These are phyloP conservation scores for Ophthalmolycus amberensis DNA, from an alignment of 2,113 vertebrate genomes.

Conservation along the genomic window DNA sequence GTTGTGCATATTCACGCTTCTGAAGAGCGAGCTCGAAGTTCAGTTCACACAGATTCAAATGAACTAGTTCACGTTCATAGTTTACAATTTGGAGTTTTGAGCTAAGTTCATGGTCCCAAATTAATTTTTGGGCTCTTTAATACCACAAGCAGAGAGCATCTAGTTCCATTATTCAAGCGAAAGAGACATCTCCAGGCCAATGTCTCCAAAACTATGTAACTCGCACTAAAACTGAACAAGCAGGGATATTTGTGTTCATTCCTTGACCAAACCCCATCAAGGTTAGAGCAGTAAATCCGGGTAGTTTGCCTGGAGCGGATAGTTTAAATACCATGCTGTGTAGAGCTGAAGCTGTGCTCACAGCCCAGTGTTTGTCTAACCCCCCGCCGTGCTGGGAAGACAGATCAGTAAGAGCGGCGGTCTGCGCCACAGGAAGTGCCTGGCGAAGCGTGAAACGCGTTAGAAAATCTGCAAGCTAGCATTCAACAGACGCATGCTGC, in stretches of 20 bases:
- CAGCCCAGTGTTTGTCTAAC: constrained; percentile 55
- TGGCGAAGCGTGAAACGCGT: constrained; percentile 51
- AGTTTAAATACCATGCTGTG: constrained; percentile 9
- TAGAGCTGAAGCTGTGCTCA: constrained; percentile 21
- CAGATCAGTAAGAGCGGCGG: constrained; percentile 56
- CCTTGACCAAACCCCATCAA: background rate
- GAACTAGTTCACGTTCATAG: background rate
- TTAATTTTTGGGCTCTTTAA: background rate
- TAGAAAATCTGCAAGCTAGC: constrained; percentile 67
- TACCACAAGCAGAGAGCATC: background rate
- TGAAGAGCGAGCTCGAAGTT: background rate
- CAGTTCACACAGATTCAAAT: background rate
- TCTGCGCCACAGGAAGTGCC: constrained; percentile 56
- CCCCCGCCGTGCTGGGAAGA: constrained; percentile 45
- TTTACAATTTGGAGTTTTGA: background rate
- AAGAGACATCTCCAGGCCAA: background rate
- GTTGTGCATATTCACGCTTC: background rate
- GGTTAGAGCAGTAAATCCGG: background rate
- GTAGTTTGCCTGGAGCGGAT: constrained; percentile 19
- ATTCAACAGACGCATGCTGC: constrained; percentile 50
- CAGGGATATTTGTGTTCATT: constrained; percentile 4
- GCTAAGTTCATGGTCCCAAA: background rate
- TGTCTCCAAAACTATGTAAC: background rate
- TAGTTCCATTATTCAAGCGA: background rate
- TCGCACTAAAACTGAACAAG: background rate